Evolutionary conservation across 1,140 invertebrate genomes (phyloP).

Genomic region (Chlorops oryzae): DNA sequence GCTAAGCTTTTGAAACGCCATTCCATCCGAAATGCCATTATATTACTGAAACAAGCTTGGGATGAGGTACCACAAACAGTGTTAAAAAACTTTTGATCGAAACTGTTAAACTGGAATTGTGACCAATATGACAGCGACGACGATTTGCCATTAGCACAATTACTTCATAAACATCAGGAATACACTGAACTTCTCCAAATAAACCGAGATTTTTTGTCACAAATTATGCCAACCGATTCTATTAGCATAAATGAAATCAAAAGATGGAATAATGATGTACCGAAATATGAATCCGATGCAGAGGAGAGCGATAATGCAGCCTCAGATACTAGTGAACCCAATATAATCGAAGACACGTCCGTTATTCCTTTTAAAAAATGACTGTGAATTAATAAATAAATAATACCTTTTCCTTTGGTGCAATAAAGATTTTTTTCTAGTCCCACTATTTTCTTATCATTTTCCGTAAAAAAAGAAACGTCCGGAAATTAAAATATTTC

Average conservation of each 20-base stretch:
- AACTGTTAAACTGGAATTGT: slow-evolving; percentile 6
- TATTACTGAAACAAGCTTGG: slow-evolving; percentile 8
- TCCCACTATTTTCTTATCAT: no score
- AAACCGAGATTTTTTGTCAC: slow-evolving; percentile 1
- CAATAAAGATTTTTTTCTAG: no score
- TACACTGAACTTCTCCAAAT: slow-evolving; percentile 2
- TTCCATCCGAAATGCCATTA: slow-evolving; percentile 9
- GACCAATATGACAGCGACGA: slow-evolving; percentile 1
- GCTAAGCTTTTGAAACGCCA: slow-evolving; percentile 3
- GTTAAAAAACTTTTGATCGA: slow-evolving; percentile 7
- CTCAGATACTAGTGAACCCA: neutral
- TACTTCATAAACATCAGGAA: slow-evolving; percentile 1
- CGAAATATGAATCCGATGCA: neutral
- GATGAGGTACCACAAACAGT: slow-evolving; percentile 7
- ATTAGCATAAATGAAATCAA: neutral
- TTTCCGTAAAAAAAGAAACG: no score
- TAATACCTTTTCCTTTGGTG: no score
- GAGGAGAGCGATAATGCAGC: neutral
- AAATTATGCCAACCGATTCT: neutral
- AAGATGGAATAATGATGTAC: slow-evolving; percentile 1
- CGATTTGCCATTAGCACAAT: slow-evolving; percentile 10
- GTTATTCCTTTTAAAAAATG: no score
- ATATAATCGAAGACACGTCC: neutral
- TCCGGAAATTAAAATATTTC: no score
- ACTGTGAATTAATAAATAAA: no score